phyloP scores from a whole-genome alignment of 2,113 vertebrate genomes.

The Pipa parva region DNA sequence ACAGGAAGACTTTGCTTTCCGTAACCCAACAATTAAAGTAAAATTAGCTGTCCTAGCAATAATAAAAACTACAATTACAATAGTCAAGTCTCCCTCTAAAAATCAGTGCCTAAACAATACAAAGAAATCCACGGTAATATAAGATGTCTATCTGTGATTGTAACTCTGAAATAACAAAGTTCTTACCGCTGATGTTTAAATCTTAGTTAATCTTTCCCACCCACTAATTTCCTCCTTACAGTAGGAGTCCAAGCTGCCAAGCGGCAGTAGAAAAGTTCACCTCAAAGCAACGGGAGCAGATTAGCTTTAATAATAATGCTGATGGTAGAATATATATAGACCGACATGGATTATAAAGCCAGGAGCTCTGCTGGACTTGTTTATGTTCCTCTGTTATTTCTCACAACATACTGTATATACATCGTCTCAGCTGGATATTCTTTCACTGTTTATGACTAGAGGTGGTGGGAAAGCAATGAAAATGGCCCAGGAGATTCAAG shows the following conservation, averaged over 20 bases:
- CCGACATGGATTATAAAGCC: constrained; percentile 18
- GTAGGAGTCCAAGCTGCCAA: constrained; percentile 49
- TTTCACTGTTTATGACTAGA: background rate
- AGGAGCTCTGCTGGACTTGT: constrained; percentile 13
- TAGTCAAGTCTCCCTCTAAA: too few relatives aligned
- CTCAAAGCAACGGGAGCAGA: constrained; percentile 50
- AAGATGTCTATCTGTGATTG: constrained; percentile 46
- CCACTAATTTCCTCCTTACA: constrained; percentile 60
- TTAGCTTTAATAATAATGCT: constrained; percentile 48
- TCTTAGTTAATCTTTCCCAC: constrained; percentile 58
- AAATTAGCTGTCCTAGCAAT: too few relatives aligned
- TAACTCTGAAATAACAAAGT: constrained; percentile 59
- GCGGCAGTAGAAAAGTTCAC: constrained; percentile 53
- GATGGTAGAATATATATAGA: constrained; percentile 44
- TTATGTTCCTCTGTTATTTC: constrained; percentile 24
- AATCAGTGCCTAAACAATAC: too few relatives aligned
- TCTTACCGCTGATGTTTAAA: constrained; percentile 53
- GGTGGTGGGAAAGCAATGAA: background rate
- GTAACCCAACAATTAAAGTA: too few relatives aligned
- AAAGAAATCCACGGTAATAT: constrained; percentile 27
- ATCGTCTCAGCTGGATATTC: constrained; percentile 6
- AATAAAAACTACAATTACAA: too few relatives aligned
- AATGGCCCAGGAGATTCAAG: too few relatives aligned
- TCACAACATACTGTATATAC: constrained; percentile 15
- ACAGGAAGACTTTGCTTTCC: too few relatives aligned